Percentiles rank a stretch among this genome's conserved stretches.
Conservation (phyloP, 2,888 invertebrate genomes). For the Pyrrhosoma nymphula region DNA sequence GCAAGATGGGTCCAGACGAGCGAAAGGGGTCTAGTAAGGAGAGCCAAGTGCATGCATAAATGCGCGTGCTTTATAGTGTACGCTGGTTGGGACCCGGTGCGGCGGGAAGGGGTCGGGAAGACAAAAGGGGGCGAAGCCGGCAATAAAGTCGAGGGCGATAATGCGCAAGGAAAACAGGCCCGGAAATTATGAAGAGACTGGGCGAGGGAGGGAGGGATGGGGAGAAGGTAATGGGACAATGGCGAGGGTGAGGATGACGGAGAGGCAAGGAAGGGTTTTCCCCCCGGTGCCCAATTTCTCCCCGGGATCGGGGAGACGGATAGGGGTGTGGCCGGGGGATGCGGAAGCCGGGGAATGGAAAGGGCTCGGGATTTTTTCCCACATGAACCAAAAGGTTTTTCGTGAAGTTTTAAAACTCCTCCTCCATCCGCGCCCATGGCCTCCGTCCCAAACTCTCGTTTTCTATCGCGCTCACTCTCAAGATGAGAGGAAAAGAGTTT, state of each 20-base stretch:
- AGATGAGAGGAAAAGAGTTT: neutral
- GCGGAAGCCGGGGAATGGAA: neutral
- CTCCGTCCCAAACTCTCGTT: neutral
- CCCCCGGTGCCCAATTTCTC: neutral
- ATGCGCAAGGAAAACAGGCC: slow-evolving; percentile 57
- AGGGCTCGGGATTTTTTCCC: neutral
- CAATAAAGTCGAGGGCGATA: slow-evolving; percentile 48
- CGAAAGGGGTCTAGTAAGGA: neutral
- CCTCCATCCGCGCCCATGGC: neutral
- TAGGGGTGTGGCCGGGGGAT: neutral
- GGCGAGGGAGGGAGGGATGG: neutral
- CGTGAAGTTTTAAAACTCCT: neutral
- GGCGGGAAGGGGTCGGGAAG: neutral
- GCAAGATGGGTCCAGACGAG: neutral
- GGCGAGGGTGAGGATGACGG: neutral
- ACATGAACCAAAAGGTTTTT: slow-evolving; percentile 1
- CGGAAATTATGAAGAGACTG: slow-evolving; percentile 52
- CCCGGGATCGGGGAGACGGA: neutral
- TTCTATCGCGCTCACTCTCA: neutral
- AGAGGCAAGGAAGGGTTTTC: neutral
- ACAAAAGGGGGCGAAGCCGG: slow-evolving; percentile 39
- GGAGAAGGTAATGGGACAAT: neutral
- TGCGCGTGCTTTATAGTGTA: neutral
- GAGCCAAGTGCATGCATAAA: neutral
- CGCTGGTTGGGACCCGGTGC: neutral